Base-by-base conservation (phyloP, 2,888 invertebrate species). In the Acronicta aceris region DNA sequence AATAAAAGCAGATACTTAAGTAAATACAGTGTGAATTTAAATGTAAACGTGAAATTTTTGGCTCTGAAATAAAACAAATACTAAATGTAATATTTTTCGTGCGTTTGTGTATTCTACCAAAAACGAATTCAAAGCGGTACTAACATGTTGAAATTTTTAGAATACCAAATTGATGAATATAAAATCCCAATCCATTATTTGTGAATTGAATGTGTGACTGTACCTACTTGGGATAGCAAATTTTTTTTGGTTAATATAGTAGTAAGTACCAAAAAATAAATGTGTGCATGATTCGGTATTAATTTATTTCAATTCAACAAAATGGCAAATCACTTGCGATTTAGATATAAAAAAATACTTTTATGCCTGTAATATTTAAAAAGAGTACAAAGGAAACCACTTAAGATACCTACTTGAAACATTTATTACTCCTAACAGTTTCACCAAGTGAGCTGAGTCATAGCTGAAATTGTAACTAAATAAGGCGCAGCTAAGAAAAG, bases 181-280 rank as follows among this genome's bases (percentile, higher is more conserved):
- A 25, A 69, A 71, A 36, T 71, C 51, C 33, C 25, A 67, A 53
- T 53, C 10, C 10, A 54, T 56, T 73, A 67, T 65, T 65, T 50
- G 40, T 9, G 41, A 15, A 16, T 41, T 38, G 30, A 42, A 54
- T 41, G 2, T 27, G 2, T 46, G 5, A 43, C 21, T 21, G 17
- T 16, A n/a, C n/a, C n/a, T n/a, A n/a, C 12, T 0, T 17, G 3
- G 43, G 17, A 42, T 16, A 17, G 8, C 42, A 36, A 1, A 13
- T 0, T 13, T 9, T 1, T 30, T 30, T 30, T 8, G 21, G 21
- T 21, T n/a, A n/a, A n/a, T n/a, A n/a, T n/a, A n/a, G n/a, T n/a
- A n/a, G n/a, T n/a, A n/a, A n/a, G n/a, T n/a, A n/a, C n/a, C n/a
- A n/a, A n/a, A n/a, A n/a, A n/a, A n/a, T n/a, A n/a, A 12, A 13